Evolutionary conservation across 2,888 invertebrate genomes (phyloP), one percentile per base, ranked within the genome.

Genomic region (Ennomos quercinarius): DNA sequence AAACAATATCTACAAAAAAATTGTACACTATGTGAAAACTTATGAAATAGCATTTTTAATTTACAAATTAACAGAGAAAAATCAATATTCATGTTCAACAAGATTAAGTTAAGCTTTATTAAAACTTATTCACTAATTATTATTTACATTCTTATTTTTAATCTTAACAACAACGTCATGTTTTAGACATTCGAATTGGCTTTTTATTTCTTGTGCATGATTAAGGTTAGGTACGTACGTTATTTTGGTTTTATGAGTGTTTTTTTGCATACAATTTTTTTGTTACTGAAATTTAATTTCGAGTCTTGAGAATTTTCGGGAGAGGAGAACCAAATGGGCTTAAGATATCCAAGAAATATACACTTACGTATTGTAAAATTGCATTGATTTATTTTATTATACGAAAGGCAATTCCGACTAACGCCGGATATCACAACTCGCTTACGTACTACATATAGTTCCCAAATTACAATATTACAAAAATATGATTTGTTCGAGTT

Each of bases 21-120:
- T 91, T 93, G 89, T 93, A 93, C 93, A 93, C 88, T 91, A 93
- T 83, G 84, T 89, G 87, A 90, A 89, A 91, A 85, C 90, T 89
- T 91, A 89, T 59, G 72, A 82, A 80, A 80, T 85, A 88, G 72
- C 76, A 83, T 87, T 87, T 83, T 83, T 84, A 88, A 88, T 90
- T 90, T 91, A 91, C 88, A 91, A 86, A 86, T 89, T 71, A 72
- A 91, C 89, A 89, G 86, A 86, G 82, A 89, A 86, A 80, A 86
- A 84, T 84, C 83, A 85, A 87, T 87, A 87, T 87, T 88, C 84
- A 91, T 84, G 85, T 84, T 91, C 89, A 91, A 92, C 91, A 91
- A 88, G 71, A 84, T 91, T 91, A 90, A 91, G 86, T 90, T 91
- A 90, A 84, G 84, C 78, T 87, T 87, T 83, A 80, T 77, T 71